Percentiles rank a stretch among this genome's conserved stretches.
Evolutionary conservation across 2,113 vertebrate species (phyloP).

Genomic region (Tragelaphus imberbis): DNA sequence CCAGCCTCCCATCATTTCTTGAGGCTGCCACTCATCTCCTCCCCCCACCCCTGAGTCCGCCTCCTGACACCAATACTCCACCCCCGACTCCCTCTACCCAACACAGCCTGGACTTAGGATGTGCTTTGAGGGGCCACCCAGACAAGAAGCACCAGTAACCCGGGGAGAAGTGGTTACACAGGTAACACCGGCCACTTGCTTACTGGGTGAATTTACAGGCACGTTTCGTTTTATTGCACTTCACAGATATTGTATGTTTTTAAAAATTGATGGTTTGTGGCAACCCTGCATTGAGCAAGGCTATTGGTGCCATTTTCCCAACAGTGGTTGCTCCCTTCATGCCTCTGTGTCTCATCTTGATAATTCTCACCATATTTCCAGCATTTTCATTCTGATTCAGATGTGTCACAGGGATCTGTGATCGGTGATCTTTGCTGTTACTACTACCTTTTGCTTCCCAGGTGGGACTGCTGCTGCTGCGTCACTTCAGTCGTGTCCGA

Average conservation of each 20-base stretch:
- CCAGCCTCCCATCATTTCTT: not conserved
- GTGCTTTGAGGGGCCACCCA: not conserved
- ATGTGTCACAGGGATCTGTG: not conserved
- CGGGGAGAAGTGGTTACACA: not conserved
- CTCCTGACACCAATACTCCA: not conserved
- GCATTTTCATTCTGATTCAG: not conserved
- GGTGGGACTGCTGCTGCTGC: too few relatives aligned
- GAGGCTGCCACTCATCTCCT: not conserved
- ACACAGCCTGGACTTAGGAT: not conserved
- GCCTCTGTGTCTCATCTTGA: not conserved
- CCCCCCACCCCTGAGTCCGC: accelerated
- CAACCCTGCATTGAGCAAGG: not conserved
- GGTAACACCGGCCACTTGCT: not conserved
- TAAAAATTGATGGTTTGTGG: not conserved
- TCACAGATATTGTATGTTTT: not conserved
- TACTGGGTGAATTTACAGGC: not conserved
- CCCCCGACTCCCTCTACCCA: not conserved
- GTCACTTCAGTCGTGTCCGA: too few relatives aligned
- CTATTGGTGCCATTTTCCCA: not conserved
- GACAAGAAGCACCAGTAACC: not conserved
- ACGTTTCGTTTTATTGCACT: accelerated
- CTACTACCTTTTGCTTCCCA: not conserved
- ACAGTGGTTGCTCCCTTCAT: not conserved
- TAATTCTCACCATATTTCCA: not conserved
- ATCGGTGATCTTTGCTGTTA: not conserved